These are phyloP conservation scores for Macrotis lagotis DNA, from an alignment of 2,113 vertebrate genomes.

Conservation along the genomic window DNA sequence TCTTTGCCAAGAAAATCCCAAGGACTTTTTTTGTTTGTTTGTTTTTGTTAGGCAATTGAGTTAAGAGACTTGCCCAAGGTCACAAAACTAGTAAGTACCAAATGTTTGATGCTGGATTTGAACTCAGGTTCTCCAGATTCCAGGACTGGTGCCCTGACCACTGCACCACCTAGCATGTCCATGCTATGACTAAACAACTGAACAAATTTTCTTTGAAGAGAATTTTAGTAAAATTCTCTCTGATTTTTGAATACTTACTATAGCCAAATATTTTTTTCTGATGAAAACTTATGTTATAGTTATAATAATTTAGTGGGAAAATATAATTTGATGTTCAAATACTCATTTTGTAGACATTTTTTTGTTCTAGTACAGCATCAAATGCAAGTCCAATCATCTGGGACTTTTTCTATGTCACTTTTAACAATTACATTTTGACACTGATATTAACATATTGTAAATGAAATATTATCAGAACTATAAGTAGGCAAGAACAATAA, in stretches of 20 bases:
- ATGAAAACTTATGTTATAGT: neutral
- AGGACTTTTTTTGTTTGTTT: no score
- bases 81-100: no score
- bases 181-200: neutral
- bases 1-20: neutral
- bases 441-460: neutral
- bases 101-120: no score
- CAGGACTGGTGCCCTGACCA: no score
- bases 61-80: no score
- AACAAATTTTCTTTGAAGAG: conserved; percentile 2
- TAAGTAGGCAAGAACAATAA: neutral
- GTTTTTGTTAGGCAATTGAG: no score
- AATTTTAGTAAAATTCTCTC: neutral
- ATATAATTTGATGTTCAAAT: conserved; percentile 21
- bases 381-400: neutral
- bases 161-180: no score
- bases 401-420: neutral
- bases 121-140: no score
- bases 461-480: neutral
- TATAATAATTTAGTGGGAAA: neutral
- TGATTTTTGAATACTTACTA: neutral
- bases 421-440: conserved; percentile 26
- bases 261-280: conserved; percentile 41
- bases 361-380: conserved; percentile 18
- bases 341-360: neutral